These are phyloP conservation scores for Ornithoptera priamus DNA, from an alignment of 2,888 invertebrate species.

Conservation along the genomic window DNA sequence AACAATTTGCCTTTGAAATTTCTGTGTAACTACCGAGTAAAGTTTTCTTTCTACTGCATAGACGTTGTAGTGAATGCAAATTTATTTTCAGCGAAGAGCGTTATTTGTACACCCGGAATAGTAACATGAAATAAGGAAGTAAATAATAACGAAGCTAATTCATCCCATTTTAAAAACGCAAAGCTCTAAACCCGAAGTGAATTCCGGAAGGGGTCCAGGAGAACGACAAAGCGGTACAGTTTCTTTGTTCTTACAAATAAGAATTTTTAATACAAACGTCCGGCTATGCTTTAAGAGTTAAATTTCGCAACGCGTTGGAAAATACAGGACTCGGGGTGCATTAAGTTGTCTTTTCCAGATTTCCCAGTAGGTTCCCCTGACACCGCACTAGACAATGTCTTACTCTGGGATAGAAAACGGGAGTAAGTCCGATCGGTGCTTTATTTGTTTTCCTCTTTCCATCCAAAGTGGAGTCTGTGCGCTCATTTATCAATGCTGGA, in stretches of 20 bases:
- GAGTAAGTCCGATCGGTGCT: conserved; percentile 34
- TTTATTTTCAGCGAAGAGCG: neutral
- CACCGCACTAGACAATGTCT: conserved; percentile 38
- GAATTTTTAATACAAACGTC: conserved; percentile 33
- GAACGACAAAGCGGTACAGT: conserved; percentile 3
- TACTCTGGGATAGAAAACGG: conserved; percentile 32
- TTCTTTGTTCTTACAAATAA: conserved; percentile 27
- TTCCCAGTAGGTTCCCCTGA: conserved; percentile 45
- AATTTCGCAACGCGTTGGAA: conserved; percentile 32
- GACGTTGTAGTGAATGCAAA: neutral
- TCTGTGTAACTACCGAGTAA: neutral
- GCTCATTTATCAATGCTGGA: conserved; percentile 30
- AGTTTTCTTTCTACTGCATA: no score
- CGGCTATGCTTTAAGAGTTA: conserved; percentile 29
- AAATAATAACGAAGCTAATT: conserved; percentile 5
- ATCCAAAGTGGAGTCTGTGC: conserved; percentile 24
- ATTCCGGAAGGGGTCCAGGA: neutral
- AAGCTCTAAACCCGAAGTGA: conserved; percentile 4
- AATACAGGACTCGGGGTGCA: conserved; percentile 34
- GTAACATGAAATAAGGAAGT: neutral
- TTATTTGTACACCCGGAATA: neutral
- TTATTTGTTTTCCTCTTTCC: conserved; percentile 30
- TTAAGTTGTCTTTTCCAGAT: conserved; percentile 44
- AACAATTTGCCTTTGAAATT: neutral
- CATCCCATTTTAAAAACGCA: conserved; percentile 1